Evolutionary conservation across 1,140 invertebrate species (phyloP), one percentile per base, ranked within the genome.

Genomic region (Polypedilum vanderplanki): DNA sequence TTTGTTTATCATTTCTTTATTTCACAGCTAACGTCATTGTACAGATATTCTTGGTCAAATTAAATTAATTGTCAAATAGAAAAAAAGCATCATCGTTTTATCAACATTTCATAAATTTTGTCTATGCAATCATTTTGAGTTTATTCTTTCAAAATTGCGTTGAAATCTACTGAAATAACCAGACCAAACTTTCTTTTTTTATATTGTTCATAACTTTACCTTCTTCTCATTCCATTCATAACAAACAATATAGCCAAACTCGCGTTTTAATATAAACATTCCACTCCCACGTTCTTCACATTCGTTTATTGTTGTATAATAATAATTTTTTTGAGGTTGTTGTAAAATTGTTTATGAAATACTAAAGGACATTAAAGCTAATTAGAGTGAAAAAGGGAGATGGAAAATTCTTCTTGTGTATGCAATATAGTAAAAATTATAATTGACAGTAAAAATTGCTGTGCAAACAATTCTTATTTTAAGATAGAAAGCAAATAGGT

Each of bases 311-410:
- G 24, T 33, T 33, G 24, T 33, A 5, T 33, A 33, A 33, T 33
- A 33, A 33, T 33, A 12, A 46, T 15, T 46, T 12, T 57, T 57
- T 57, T 57, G 46, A 57, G n/a, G 46, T 57, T n/a, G n/a, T n/a
- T 57, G 12, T n/a, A 57, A 57, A 57, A 57, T 57, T 57, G 46
- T 57, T 57, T 57, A 57, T 57, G 46, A 57, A 57, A 57, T 57
- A 57, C 46, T 57, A 57, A 57, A 57, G n/a, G 46, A 57, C 46
- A 57, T 57, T 57, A 57, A 57, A 57, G 46, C 46, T 57, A 57
- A 57, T 57, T 57, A n/a, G 46, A 57, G 46, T n/a, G 15, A 57
- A n/a, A 4, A 57, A 57, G 12, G 12, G 46, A 57, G 46, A n/a
- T n/a, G n/a, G 46, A n/a, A 1, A 57, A 57, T 57, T 57, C 46